These are phyloP conservation scores for Opisthocomus hoazin DNA, from an alignment of 2,113 vertebrate species.

Conservation along the genomic window DNA sequence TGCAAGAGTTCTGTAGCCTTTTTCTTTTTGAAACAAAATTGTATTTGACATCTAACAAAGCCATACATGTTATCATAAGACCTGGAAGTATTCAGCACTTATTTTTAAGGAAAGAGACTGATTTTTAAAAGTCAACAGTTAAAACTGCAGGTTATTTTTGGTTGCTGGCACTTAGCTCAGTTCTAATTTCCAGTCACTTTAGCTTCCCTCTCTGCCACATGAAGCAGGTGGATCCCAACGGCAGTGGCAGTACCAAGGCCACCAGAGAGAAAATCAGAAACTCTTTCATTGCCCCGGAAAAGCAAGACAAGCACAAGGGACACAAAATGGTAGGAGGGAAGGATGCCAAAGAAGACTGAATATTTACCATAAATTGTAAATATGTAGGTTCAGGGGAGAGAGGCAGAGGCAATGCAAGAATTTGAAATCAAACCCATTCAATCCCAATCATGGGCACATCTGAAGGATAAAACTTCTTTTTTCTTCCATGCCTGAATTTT, in stretches of 20 bases:
- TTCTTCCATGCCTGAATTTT: neutral
- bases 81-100: neutral
- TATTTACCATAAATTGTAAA: neutral
- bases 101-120: neutral
- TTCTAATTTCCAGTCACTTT: neutral
- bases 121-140: neutral
- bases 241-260: neutral
- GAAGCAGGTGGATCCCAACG: neutral
- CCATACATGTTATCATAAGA: neutral
- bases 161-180: neutral
- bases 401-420: neutral
- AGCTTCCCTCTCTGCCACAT: neutral
- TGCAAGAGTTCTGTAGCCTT: neutral
- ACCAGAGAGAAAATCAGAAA: neutral
- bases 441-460: neutral
- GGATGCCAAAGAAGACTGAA: neutral
- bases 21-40: neutral
- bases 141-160: conserved; percentile 16
- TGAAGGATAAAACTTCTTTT: neutral
- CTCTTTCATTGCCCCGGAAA: neutral
- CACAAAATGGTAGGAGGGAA: neutral
- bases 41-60: neutral
- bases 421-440: neutral
- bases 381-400: neutral
- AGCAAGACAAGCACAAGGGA: neutral